Evolutionary conservation across 2,113 vertebrate genomes (phyloP), one percentile per base, ranked within the genome.

Genomic region (Bothrops jararaca): DNA sequence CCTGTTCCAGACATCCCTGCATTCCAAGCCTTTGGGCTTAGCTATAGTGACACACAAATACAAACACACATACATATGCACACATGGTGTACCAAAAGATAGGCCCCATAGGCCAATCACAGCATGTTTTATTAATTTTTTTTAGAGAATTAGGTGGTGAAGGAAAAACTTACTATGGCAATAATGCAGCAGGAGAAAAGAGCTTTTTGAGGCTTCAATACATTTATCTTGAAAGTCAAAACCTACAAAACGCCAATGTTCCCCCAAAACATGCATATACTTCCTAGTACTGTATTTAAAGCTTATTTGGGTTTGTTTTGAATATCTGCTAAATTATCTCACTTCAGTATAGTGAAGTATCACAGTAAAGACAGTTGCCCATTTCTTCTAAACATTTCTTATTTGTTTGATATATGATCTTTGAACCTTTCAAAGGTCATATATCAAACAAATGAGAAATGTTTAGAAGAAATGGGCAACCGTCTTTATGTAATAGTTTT

Each of bases 271-370:
- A 60, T n/a, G 90, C 48, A 92, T 0, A 0, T 58, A 90, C 23
- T 86, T 92, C 89, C 90, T 53, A 91, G 80, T 74, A 54, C 86
- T 96, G 89, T 93, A 93, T 74, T 74, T 93, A 60, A 92, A 42
- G 93, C 88, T 95, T 91, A 93, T 88, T 91, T 69, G 53, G 64
- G 87, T 93, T 87, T 64, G 22, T 57, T 93, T 94, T 93, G 22
- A 58, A 80, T 93, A 53, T 90, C 96, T 93, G 92, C 95, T 93
- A 94, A 93, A 95, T 93, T 86, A 39, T 60, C 50, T 85, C 93
- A 90, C 94, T 91, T 94, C 93, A 93, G 80, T 91, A 50, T 92
- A 94, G 89, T 90, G 93, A 96, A 95, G 89, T 69, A 74, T 2
- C 1, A 94, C 0, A 20, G 74, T 69, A 64, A 89, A 60, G 26